Percentiles rank a stretch among this genome's conserved stretches.
Conservation (phyloP, 1,140 invertebrate species). For the Stegodyphus dumicola region DNA sequence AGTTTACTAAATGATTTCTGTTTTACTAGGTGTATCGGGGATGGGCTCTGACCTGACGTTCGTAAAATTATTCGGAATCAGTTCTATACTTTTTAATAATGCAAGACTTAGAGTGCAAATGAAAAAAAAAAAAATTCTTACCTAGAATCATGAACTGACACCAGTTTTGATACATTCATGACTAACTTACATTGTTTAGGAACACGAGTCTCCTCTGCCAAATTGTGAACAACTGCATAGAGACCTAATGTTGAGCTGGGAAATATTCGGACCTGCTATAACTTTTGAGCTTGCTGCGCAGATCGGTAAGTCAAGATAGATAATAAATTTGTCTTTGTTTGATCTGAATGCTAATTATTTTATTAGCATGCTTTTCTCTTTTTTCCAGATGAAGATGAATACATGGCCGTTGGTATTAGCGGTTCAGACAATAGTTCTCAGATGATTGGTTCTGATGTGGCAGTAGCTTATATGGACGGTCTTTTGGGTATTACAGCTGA, state of each 20-base stretch:
- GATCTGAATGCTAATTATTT: too few relatives aligned
- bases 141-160: too few relatives aligned
- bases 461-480: slow-evolving; percentile 79
- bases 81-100: too few relatives aligned
- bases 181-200: slow-evolving; percentile 34
- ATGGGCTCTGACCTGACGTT: too few relatives aligned
- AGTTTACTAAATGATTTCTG: too few relatives aligned
- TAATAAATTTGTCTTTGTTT: background rate
- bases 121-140: too few relatives aligned
- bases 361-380: background rate
- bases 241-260: slow-evolving; percentile 66
- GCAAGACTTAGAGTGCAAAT: too few relatives aligned
- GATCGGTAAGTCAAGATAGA: slow-evolving; percentile 57
- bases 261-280: slow-evolving; percentile 66
- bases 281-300: slow-evolving; percentile 65
- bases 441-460: slow-evolving; percentile 83
- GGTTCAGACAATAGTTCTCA: slow-evolving; percentile 74
- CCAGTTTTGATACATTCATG: too few relatives aligned
- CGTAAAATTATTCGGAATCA: too few relatives aligned
- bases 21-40: too few relatives aligned
- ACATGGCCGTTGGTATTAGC: slow-evolving; percentile 87
- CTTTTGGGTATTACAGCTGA: slow-evolving; percentile 82
- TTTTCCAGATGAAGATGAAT: slow-evolving; percentile 78
- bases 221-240: slow-evolving; percentile 66
- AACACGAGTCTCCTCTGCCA: slow-evolving; percentile 64